Evolutionary conservation across 2,113 vertebrate species (phyloP).

Genomic region (Desmodus rotundus): DNA sequence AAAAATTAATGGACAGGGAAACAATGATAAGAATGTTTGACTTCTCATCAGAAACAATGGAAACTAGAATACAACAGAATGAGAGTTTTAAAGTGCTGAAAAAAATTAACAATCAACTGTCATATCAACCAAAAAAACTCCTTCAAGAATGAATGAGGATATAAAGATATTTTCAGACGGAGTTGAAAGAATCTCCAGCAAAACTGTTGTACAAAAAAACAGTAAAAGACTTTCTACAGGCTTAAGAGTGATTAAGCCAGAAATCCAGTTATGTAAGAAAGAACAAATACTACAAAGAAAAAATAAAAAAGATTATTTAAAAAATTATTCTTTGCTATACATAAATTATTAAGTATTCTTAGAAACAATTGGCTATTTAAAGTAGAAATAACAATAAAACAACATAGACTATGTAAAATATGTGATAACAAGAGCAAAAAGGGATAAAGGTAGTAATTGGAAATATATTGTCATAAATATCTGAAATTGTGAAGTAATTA

Average conservation of each 20-base stretch:
- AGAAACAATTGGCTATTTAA: background rate
- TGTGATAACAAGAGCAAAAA: background rate
- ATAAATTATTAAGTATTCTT: background rate
- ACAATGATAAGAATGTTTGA: background rate
- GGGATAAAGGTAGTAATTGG: background rate
- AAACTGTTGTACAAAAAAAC: background rate
- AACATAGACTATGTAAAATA: background rate
- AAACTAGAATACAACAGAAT: background rate
- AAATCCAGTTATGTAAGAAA: background rate
- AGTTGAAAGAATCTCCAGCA: background rate
- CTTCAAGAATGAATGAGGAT: background rate
- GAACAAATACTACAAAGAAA: background rate
- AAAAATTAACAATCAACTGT: background rate
- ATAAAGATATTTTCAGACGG: background rate
- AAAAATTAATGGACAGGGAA: background rate
- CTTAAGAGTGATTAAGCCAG: background rate
- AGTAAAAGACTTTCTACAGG: background rate
- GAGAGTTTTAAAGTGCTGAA: background rate
- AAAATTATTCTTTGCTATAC: background rate
- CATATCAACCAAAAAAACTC: background rate
- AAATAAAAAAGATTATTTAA: background rate
- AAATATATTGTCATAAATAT: background rate
- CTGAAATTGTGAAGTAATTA: background rate
- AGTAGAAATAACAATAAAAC: background rate
- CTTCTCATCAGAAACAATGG: background rate